Conservation (phyloP, 2,888 invertebrate species). For the Papilio demoleus region DNA sequence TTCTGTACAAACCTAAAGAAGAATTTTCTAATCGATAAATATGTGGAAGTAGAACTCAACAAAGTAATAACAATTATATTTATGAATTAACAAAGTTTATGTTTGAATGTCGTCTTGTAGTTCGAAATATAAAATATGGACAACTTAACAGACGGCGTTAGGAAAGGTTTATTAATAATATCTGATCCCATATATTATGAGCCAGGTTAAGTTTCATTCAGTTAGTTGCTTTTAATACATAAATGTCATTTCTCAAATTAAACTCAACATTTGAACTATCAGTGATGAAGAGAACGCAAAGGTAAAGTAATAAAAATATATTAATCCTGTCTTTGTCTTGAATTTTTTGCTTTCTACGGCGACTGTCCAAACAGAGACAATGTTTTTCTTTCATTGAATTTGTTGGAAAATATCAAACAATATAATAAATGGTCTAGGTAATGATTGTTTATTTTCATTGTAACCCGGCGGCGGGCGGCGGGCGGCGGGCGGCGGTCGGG, state of each 20-base stretch:
- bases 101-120: slow-evolving; percentile 1
- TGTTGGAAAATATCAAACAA: neutral
- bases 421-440: slow-evolving; percentile 8
- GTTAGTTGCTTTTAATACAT: neutral
- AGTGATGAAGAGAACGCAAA: no score
- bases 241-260: no score
- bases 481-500: neutral
- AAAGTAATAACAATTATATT: neutral
- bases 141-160: slow-evolving; percentile 8
- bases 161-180: slow-evolving; percentile 6
- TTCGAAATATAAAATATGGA: neutral
- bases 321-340: neutral
- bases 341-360: neutral
- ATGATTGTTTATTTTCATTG: slow-evolving; percentile 18
- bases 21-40: no score
- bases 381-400: slow-evolving; percentile 5
- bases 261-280: neutral
- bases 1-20: no score
- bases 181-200: neutral
- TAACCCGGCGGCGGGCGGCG: neutral
- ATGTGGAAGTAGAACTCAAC: neutral
- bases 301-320: no score
- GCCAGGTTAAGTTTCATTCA: neutral
- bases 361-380: neutral
- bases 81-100: neutral